Evolutionary conservation across 2,888 invertebrate species (phyloP).

Genomic region (Himalopsyche kuldschensis): DNA sequence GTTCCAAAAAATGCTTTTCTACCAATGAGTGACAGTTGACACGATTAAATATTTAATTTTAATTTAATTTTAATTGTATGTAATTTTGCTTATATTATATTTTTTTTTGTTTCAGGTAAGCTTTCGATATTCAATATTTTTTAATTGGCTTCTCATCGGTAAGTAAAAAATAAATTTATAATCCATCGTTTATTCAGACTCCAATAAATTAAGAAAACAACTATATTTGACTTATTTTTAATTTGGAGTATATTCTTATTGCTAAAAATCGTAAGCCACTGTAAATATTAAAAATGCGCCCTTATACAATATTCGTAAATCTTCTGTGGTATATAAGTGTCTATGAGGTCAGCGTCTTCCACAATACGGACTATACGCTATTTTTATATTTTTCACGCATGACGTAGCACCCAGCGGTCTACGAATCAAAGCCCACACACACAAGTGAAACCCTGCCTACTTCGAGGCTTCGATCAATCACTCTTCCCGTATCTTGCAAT

Average conservation of each 20-base stretch:
- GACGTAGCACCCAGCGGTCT: not conserved
- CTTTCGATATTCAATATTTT: not conserved
- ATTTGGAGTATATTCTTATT: not conserved
- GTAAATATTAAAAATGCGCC: too few species aligned
- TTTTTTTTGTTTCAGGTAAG: conserved; percentile 19
- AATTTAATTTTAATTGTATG: too few species aligned
- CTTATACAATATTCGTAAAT: too few species aligned
- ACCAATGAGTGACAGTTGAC: too few species aligned
- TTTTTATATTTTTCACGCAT: not conserved
- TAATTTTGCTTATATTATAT: not conserved
- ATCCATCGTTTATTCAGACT: not conserved
- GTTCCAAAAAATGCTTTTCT: too few species aligned
- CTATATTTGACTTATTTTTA: not conserved
- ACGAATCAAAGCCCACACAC: not conserved
- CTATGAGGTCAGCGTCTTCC: not conserved
- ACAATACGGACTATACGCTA: not conserved
- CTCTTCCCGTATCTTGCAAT: conserved; percentile 35
- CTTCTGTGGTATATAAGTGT: not conserved
- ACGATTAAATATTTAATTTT: too few species aligned
- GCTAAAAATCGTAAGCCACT: too few species aligned
- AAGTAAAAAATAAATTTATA: not conserved
- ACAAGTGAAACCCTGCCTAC: conserved; percentile 1
- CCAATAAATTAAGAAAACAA: not conserved
- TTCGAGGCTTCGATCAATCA: conserved; percentile 35
- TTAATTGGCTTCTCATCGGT: not conserved